Conservation (phyloP, 53 echinoderm and acorn worm species). For the Henricia sp. region DNA sequence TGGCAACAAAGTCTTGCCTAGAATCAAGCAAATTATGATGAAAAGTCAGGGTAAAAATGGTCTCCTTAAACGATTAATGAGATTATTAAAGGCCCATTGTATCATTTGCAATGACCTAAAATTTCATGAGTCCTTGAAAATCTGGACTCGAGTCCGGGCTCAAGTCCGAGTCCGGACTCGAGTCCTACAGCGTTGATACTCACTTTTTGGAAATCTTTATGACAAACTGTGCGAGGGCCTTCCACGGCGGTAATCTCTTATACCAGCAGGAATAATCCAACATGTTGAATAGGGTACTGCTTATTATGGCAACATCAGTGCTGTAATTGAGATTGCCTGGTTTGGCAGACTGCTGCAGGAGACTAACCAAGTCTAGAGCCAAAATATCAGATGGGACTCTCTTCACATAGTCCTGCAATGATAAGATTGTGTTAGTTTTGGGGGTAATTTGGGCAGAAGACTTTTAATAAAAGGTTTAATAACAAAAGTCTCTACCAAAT, state of each 20-base stretch:
- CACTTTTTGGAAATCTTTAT: slow-evolving; percentile 18
- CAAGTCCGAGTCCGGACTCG: too few relatives aligned
- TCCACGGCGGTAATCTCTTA: slow-evolving; percentile 54
- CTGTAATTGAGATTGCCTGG: slow-evolving; percentile 3
- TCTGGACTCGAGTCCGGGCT: too few relatives aligned
- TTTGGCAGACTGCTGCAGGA: slow-evolving; percentile 1
- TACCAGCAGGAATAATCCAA: slow-evolving; percentile 67
- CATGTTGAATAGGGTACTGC: slow-evolving; percentile 45
- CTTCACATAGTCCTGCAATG: slow-evolving; percentile 31
- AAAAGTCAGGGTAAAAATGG: background rate
- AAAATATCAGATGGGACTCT: slow-evolving; percentile 49
- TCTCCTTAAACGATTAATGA: too few relatives aligned
- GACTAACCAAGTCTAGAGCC: slow-evolving; percentile 51
- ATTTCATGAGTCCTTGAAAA: too few relatives aligned
- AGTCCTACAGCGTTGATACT: background rate
- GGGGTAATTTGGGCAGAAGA: background rate
- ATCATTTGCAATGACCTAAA: too few relatives aligned
- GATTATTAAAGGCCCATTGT: too few relatives aligned
- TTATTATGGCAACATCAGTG: background rate
- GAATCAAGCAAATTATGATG: background rate
- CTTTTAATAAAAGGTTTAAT: background rate
- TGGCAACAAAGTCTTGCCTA: slow-evolving; percentile 13
- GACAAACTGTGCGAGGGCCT: slow-evolving; percentile 26
- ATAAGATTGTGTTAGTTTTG: background rate
- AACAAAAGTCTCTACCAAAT: too few relatives aligned